phyloP scores from a whole-genome alignment of 1,140 invertebrate genomes.

The Tetragnatha versicolor region DNA sequence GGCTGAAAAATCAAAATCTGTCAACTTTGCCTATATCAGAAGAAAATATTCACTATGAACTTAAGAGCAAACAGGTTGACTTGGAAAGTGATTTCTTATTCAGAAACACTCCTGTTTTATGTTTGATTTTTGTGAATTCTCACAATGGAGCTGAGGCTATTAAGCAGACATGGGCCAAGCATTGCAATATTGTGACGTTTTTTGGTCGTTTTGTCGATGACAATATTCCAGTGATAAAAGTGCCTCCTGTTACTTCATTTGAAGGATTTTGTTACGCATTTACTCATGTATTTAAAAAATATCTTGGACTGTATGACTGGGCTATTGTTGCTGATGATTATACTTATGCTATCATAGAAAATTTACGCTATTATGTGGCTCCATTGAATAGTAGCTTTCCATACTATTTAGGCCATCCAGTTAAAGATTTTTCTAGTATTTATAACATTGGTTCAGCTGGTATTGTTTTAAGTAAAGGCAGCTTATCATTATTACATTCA shows the following conservation, averaged over 20 bases:
- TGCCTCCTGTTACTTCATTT: conserved; percentile 49
- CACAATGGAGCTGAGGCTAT: conserved; percentile 56
- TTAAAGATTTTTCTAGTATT: conserved; percentile 54
- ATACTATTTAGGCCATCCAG: conserved; percentile 59
- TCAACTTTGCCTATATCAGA: conserved; percentile 32
- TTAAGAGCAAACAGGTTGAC: neutral
- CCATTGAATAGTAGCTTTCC: conserved; percentile 51
- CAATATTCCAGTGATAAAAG: conserved; percentile 58
- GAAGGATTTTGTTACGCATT: conserved; percentile 57
- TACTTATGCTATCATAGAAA: conserved; percentile 65
- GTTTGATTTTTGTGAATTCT: conserved; percentile 57
- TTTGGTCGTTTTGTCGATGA: conserved; percentile 57
- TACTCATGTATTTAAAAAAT: conserved; percentile 49
- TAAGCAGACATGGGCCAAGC: conserved; percentile 58
- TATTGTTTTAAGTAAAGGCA: conserved; percentile 56
- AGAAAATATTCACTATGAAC: conserved; percentile 52
- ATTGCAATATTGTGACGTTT: conserved; percentile 58
- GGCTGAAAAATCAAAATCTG: conserved; percentile 52
- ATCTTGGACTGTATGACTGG: conserved; percentile 63
- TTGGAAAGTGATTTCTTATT: conserved; percentile 52
- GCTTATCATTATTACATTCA: conserved; percentile 25
- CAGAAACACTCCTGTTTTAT: conserved; percentile 55
- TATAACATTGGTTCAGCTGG: conserved; percentile 58
- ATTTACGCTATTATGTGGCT: conserved; percentile 60
- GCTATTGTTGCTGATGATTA: conserved; percentile 65